Evolutionary conservation across 2,113 vertebrate genomes (phyloP).

Genomic region (Heloderma charlesbogerti): DNA sequence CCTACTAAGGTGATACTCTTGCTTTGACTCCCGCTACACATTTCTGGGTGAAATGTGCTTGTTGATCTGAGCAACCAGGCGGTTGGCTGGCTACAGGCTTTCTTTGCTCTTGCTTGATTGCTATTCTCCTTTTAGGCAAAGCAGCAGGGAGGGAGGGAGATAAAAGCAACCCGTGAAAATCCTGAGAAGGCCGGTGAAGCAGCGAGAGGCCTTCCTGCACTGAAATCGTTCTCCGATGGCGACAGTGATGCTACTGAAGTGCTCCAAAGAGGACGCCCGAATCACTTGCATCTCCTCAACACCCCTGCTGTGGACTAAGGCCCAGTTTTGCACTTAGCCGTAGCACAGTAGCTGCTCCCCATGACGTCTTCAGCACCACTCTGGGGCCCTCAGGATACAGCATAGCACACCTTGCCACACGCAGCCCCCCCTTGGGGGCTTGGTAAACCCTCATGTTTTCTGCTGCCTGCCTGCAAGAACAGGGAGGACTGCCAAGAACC

Average conservation of each 20-base stretch:
- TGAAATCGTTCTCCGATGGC: no score
- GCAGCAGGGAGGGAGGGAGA: no score
- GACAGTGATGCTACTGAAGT: background rate
- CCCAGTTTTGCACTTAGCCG: background rate
- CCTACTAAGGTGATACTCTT: background rate
- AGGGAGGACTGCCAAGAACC: background rate
- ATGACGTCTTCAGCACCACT: background rate
- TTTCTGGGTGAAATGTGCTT: background rate
- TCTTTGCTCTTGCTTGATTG: background rate
- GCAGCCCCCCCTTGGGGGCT: background rate
- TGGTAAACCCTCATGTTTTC: background rate
- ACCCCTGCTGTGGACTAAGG: no score
- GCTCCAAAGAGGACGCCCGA: background rate
- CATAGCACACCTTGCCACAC: background rate
- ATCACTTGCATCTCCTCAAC: background rate
- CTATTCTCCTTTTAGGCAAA: background rate
- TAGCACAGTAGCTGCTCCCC: background rate
- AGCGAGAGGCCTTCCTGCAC: background rate
- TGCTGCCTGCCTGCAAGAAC: background rate
- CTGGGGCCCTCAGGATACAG: background rate
- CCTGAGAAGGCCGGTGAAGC: background rate
- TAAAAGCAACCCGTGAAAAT: no score
- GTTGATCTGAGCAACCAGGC: background rate
- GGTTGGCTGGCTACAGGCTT: background rate
- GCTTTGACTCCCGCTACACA: background rate